Conservation (phyloP, 2,888 invertebrate genomes). For the Tethea ocularis region DNA sequence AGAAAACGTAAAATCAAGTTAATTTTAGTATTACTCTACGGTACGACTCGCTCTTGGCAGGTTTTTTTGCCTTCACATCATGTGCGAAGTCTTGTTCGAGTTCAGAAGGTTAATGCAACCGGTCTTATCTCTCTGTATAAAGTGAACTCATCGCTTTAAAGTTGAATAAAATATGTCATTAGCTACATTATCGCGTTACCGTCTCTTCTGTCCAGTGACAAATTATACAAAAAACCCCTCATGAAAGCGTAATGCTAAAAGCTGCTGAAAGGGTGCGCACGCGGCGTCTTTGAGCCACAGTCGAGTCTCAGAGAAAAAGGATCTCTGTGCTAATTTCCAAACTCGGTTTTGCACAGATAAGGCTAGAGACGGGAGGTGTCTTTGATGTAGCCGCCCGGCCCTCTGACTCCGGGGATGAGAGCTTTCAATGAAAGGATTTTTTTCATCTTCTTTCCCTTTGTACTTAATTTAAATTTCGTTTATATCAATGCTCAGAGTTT, state of each 20-base stretch:
- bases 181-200: conserved; percentile 67
- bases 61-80: background rate
- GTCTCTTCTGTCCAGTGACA: conserved; percentile 50
- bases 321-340: conserved; percentile 80
- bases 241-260: conserved; percentile 74
- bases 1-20: no score
- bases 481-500: conserved; percentile 83
- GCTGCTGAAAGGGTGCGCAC: conserved; percentile 74
- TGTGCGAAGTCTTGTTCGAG: background rate
- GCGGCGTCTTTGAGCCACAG: conserved; percentile 59
- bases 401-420: conserved; percentile 80
- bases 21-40: no score
- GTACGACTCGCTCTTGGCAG: no score
- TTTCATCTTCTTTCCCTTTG: conserved; percentile 83
- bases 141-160: conserved; percentile 51
- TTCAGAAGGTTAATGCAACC: conserved; percentile 7
- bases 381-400: conserved; percentile 82
- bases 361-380: conserved; percentile 76
- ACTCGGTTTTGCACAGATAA: conserved; percentile 81
- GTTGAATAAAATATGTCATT: conserved; percentile 73
- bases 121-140: conserved; percentile 36
- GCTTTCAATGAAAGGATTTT: conserved; percentile 84
- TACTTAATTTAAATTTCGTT: conserved; percentile 85
- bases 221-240: conserved; percentile 67
- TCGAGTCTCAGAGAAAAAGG: conserved; percentile 53